Conservation (phyloP, 1,140 invertebrate genomes). For the Diabrotica undecimpunctata region DNA sequence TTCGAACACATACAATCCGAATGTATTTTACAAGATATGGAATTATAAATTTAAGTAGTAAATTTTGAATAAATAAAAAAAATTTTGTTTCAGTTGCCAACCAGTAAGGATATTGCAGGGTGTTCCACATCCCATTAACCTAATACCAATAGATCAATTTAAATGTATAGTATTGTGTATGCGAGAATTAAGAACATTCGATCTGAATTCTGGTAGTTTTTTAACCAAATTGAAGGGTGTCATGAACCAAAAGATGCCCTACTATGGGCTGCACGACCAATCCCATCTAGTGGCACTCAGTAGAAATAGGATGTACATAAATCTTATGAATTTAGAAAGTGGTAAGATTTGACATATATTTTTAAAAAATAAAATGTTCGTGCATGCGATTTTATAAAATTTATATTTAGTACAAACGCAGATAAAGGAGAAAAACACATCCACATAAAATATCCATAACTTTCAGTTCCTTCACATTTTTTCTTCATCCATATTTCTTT, state of each 20-base stretch:
- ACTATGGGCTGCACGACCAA: conserved; percentile 75
- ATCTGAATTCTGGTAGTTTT: conserved; percentile 70
- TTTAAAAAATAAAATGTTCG: too few relatives aligned
- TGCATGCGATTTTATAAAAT: too few relatives aligned
- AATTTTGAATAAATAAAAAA: too few relatives aligned
- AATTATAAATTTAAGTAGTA: too few relatives aligned
- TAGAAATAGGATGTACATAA: conserved; percentile 85
- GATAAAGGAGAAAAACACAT: too few relatives aligned
- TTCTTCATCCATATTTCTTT: too few relatives aligned
- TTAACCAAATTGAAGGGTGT: conserved; percentile 75
- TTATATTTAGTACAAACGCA: too few relatives aligned
- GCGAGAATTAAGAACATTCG: conserved; percentile 73
- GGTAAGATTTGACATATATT: conserved; percentile 42
- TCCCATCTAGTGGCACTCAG: conserved; percentile 77
- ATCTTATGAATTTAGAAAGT: conserved; percentile 78
- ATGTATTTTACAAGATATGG: too few relatives aligned
- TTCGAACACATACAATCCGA: too few relatives aligned
- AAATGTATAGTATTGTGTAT: conserved; percentile 76
- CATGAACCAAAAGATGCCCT: conserved; percentile 91
- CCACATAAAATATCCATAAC: too few relatives aligned
- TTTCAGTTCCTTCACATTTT: too few relatives aligned
- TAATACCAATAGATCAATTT: conserved; percentile 68
- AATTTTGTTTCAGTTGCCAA: conserved; percentile 49
- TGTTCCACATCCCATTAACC: conserved; percentile 64
- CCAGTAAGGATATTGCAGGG: conserved; percentile 65